Percentiles rank a stretch among this genome's conserved stretches.
Evolutionary conservation across 2,113 vertebrate genomes (phyloP).

Genomic region (Hippopotamus amphibius): DNA sequence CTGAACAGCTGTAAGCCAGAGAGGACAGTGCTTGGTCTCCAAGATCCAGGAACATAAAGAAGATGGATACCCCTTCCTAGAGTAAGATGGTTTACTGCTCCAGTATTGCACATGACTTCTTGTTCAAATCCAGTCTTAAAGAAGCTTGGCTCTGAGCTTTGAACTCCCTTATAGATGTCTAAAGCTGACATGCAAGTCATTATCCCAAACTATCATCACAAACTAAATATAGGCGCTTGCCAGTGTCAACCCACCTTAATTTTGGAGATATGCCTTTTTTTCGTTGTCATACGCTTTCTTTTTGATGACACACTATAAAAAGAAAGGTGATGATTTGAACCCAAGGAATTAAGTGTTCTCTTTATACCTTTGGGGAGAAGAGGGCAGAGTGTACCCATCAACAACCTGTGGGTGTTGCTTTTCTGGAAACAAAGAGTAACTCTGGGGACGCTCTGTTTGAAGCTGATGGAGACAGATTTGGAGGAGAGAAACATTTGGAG

Average conservation of each 20-base stretch:
- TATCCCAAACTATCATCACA: background rate
- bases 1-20: too few species aligned
- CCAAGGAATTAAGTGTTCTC: background rate
- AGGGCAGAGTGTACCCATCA: background rate
- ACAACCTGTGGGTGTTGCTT: background rate
- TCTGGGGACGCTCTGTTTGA: background rate
- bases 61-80: background rate
- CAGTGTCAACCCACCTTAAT: background rate
- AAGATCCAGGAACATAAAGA: background rate
- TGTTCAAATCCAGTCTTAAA: background rate
- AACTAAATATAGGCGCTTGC: background rate
- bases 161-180: background rate
- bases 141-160: background rate
- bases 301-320: background rate
- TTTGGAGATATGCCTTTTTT: background rate
- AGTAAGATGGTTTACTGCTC: background rate
- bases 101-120: background rate
- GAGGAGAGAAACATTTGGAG: conserved; percentile 42
- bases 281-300: background rate
- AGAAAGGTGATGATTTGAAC: background rate
- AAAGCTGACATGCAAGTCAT: background rate
- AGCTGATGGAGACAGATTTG: background rate
- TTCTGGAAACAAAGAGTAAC: background rate
- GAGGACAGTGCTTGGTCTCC: background rate
- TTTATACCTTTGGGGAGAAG: background rate